These are phyloP conservation scores for Drosophila trapezifrons DNA, from an alignment of 1,140 invertebrate species.

Conservation along the genomic window DNA sequence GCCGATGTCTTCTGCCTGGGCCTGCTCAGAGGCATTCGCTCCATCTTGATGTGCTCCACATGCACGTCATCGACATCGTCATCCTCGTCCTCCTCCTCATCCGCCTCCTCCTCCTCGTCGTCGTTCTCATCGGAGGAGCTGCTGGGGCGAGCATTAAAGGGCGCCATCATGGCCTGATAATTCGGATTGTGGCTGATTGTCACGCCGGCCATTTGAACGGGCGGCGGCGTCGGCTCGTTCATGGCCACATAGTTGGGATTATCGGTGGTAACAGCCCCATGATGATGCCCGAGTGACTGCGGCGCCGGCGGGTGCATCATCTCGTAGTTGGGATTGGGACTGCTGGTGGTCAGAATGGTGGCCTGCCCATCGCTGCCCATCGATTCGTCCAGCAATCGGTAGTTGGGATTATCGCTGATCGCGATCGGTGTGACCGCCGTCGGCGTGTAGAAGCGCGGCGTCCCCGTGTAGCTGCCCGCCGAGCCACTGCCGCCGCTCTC, in stretches of 20 bases:
- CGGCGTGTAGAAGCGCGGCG: conserved; percentile 69
- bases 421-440: conserved; percentile 52
- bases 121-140: conserved; percentile 53
- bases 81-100: conserved; percentile 57
- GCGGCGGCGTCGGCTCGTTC: conserved; percentile 33
- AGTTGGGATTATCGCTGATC: conserved; percentile 74
- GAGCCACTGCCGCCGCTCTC: conserved; percentile 80
- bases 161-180: conserved; percentile 62
- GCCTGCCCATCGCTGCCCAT: conserved; percentile 40
- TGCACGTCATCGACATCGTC: conserved; percentile 59
- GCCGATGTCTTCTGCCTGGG: conserved; percentile 37
- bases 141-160: conserved; percentile 20
- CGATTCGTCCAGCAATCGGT: conserved; percentile 69
- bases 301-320: conserved; percentile 57
- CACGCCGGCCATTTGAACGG: conserved; percentile 20
- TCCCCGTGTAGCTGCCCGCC: conserved; percentile 71
- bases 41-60: conserved; percentile 76
- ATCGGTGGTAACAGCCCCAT: conserved; percentile 19
- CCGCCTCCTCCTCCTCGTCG: conserved; percentile 34
- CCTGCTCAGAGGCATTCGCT: conserved; percentile 68
- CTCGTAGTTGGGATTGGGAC: conserved; percentile 75
- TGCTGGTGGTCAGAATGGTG: conserved; percentile 56
- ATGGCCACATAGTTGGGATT: conserved; percentile 69
- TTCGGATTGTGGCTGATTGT: conserved; percentile 63
- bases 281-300: background rate